Conservation (phyloP, 2,888 invertebrate species). For the Eudasyphora cyanicolor region DNA sequence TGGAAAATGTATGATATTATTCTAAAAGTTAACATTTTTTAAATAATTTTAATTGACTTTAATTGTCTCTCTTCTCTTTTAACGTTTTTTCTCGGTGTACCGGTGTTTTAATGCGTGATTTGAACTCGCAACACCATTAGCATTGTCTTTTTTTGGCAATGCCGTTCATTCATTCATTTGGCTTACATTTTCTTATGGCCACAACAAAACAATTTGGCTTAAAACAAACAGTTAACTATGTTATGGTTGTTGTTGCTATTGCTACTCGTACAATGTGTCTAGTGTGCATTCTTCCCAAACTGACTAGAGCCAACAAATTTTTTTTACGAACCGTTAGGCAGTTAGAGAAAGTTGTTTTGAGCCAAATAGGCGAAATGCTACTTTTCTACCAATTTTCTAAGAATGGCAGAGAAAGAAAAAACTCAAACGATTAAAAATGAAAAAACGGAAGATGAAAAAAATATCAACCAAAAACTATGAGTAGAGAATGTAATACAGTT, state of each 20-base stretch:
- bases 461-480: too few species aligned
- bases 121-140: conserved; percentile 32
- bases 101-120: conserved; percentile 40
- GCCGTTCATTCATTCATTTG: background rate
- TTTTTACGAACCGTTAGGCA: background rate
- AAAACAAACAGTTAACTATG: conserved; percentile 20
- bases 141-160: conserved; percentile 38
- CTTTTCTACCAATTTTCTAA: background rate
- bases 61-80: too few species aligned
- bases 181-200: background rate
- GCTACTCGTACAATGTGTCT: background rate
- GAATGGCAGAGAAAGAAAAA: background rate
- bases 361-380: conserved; percentile 3
- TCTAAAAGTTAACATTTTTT: too few species aligned
- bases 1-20: too few species aligned
- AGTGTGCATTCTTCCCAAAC: background rate
- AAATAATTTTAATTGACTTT: too few species aligned
- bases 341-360: conserved; percentile 48
- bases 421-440: background rate
- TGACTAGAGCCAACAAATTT: too few species aligned
- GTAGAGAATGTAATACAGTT: too few species aligned
- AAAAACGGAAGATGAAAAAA: background rate
- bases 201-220: conserved; percentile 6
- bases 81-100: background rate
- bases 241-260: background rate